Evolutionary conservation across 2,113 vertebrate genomes (phyloP).

Genomic region (Patagioenas fasciata): DNA sequence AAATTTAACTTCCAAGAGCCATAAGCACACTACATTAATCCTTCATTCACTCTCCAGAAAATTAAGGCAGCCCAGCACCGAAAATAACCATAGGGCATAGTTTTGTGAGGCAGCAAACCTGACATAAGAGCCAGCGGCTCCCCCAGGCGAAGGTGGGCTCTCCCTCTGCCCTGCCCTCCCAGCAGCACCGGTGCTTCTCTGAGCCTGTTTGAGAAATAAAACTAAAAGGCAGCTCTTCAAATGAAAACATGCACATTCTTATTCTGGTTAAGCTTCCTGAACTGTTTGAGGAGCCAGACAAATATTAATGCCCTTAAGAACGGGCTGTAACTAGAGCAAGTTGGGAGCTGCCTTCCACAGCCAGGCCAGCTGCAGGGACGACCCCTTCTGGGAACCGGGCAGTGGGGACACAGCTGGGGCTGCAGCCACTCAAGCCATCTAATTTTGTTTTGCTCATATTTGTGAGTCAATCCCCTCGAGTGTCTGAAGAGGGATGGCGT

Average conservation of each 20-base stretch:
- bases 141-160: constrained; percentile 2
- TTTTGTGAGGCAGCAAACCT: constrained; percentile 39
- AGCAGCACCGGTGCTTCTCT: background rate
- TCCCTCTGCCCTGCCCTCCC: background rate
- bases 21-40: background rate
- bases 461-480: constrained; percentile 16
- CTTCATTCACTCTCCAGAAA: constrained; percentile 37
- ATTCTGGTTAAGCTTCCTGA: background rate
- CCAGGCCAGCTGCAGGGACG: background rate
- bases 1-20: background rate
- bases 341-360: background rate
- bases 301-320: background rate
- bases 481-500: background rate
- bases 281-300: background rate
- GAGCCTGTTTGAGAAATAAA: background rate
- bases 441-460: constrained; percentile 47
- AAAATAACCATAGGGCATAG: constrained; percentile 34
- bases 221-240: background rate
- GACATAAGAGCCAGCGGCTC: background rate
- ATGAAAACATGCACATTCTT: background rate
- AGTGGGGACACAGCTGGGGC: constrained; percentile 30
- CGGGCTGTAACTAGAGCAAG: background rate
- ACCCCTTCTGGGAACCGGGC: constrained; percentile 2
- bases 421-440: constrained; percentile 34
- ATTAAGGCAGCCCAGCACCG: constrained; percentile 19